Percentiles rank a stretch among this genome's conserved stretches.
Conservation (phyloP, 2,888 invertebrate genomes). For the Eumerus sabulonum region DNA sequence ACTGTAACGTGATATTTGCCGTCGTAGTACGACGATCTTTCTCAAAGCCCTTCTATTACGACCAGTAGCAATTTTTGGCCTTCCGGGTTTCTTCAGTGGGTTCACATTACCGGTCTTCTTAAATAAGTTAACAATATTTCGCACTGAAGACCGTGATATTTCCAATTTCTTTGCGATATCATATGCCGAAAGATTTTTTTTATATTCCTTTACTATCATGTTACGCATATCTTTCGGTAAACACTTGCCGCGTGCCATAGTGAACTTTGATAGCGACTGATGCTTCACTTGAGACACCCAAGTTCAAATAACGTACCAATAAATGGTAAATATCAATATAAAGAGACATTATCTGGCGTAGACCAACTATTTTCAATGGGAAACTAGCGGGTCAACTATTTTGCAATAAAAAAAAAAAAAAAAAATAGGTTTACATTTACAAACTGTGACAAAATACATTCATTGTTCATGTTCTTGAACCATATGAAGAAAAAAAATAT, state of each 20-base stretch:
- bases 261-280: slow-evolving; percentile 21
- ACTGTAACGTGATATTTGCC: slow-evolving; percentile 26
- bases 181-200: slow-evolving; percentile 21
- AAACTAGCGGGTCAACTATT: slow-evolving; percentile 17
- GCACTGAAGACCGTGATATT: slow-evolving; percentile 8
- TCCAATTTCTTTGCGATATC: slow-evolving; percentile 13
- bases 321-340: slow-evolving; percentile 10
- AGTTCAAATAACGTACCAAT: slow-evolving; percentile 6
- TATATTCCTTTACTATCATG: slow-evolving; percentile 13
- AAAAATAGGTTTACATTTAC: slow-evolving; percentile 9
- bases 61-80: slow-evolving; percentile 13
- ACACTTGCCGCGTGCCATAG: slow-evolving; percentile 19
- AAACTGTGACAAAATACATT: not conserved
- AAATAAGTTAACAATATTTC: slow-evolving; percentile 3
- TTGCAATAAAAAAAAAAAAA: slow-evolving; percentile 20
- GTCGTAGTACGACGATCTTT: slow-evolving; percentile 26
- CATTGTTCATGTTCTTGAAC: slow-evolving; percentile 8
- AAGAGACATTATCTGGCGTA: slow-evolving; percentile 8
- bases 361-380: slow-evolving; percentile 13
- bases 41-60: slow-evolving; percentile 13
- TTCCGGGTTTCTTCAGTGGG: slow-evolving; percentile 21
- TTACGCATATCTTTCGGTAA: slow-evolving; percentile 22
- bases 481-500: not conserved
- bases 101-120: slow-evolving; percentile 23
- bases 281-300: slow-evolving; percentile 21